Evolutionary conservation across 1,140 invertebrate species (phyloP).

Genomic region (Drosophila navojoa): DNA sequence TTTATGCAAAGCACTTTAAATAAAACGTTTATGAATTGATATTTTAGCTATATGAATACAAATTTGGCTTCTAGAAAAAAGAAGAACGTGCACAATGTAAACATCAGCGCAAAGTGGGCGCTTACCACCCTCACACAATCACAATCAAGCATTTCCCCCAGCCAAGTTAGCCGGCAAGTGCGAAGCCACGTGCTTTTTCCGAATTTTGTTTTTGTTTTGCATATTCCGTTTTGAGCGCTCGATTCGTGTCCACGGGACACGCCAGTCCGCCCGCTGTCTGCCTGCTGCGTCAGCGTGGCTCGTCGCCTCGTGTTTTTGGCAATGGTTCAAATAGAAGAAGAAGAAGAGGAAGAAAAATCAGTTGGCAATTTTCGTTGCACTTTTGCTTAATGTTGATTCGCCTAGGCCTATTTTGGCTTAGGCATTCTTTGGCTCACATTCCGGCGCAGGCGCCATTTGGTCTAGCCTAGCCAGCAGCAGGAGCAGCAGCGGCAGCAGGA

Average conservation of each 20-base stretch:
- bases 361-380: constrained; percentile 61
- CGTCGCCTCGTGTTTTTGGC: constrained; percentile 60
- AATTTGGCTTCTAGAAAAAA: neutral
- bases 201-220: constrained; percentile 58
- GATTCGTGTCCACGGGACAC: constrained; percentile 20
- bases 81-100: too few species aligned
- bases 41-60: neutral
- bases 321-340: constrained; percentile 47
- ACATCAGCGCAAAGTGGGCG: too few species aligned
- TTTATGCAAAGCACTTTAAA: too few species aligned
- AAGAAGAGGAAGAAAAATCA: constrained; percentile 10
- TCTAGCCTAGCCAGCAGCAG: constrained; percentile 8
- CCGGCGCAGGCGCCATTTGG: constrained; percentile 67
- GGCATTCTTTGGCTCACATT: constrained; percentile 29
- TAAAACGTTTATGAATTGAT: neutral
- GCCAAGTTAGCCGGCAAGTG: constrained; percentile 35
- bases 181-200: constrained; percentile 45
- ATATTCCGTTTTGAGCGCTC: constrained; percentile 43
- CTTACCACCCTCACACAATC: neutral
- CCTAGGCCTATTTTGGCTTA: constrained; percentile 68
- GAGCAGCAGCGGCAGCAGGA: too few species aligned
- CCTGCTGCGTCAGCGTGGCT: constrained; percentile 51
- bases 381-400: constrained; percentile 76
- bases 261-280: constrained; percentile 11
- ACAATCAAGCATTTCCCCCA: neutral